phyloP scores from a whole-genome alignment of 2,888 invertebrate species.

The Ochropleura plecta region DNA sequence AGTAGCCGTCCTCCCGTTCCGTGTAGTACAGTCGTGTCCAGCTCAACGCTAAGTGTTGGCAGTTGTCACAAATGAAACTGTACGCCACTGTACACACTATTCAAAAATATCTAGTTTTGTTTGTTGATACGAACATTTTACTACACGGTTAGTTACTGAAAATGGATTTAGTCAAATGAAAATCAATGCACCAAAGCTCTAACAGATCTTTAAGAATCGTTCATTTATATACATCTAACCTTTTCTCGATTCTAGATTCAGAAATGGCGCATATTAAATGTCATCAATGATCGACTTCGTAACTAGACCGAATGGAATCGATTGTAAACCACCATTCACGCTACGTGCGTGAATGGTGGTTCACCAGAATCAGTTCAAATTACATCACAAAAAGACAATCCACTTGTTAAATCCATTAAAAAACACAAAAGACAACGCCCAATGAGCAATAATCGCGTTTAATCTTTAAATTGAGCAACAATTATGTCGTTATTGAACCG shows the following conservation, averaged over 20 bases:
- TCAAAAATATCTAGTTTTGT: constrained; percentile 46
- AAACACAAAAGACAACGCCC: constrained; percentile 58
- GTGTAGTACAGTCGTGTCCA: constrained; percentile 73
- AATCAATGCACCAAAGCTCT: background rate
- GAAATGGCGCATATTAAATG: constrained; percentile 8
- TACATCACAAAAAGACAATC: constrained; percentile 56
- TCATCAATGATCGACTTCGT: constrained; percentile 17
- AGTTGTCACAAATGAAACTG: constrained; percentile 68
- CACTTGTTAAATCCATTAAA: constrained; percentile 57
- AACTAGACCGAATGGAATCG: constrained; percentile 53
- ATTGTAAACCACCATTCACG: constrained; percentile 44
- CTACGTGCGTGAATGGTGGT: too few species aligned
- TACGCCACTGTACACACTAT: constrained; percentile 63
- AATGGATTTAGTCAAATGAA: background rate
- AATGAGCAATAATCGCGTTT: constrained; percentile 59
- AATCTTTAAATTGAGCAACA: constrained; percentile 63
- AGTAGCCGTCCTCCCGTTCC: constrained; percentile 80
- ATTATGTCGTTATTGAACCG: constrained; percentile 56
- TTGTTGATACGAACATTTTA: constrained; percentile 1
- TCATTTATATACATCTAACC: constrained; percentile 14
- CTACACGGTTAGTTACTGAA: background rate
- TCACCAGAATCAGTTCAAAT: constrained; percentile 61
- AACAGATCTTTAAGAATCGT: background rate
- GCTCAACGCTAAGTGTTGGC: constrained; percentile 69
- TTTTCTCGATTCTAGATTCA: constrained; percentile 12